phyloP scores from a whole-genome alignment of 2,888 invertebrate genomes.

The Rosalia funebris region DNA sequence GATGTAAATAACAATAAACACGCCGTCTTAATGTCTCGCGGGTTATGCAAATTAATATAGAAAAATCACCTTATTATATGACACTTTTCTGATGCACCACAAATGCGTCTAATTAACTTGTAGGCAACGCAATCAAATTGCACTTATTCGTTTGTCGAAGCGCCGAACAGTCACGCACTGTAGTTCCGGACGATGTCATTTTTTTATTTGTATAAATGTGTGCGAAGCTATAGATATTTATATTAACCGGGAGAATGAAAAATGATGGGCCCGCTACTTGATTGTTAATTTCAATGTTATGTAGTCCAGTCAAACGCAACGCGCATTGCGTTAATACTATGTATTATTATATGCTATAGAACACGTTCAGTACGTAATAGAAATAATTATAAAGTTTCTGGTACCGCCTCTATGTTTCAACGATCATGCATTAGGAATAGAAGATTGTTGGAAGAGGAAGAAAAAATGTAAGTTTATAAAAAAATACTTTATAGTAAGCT shows the following conservation, averaged over 20 bases:
- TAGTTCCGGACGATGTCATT: constrained; percentile 25
- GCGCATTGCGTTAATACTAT: neutral
- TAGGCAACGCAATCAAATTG: constrained; percentile 15
- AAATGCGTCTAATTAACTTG: constrained; percentile 1
- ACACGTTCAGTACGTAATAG: neutral
- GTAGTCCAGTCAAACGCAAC: neutral
- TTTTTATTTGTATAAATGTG: constrained; percentile 28
- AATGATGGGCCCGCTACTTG: constrained; percentile 14
- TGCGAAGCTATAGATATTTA: constrained; percentile 3
- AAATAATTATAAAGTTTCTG: neutral
- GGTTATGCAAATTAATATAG: no score
- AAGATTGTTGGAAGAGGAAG: no score
- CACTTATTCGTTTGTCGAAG: constrained; percentile 21
- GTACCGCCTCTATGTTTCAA: neutral
- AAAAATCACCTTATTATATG: no score
- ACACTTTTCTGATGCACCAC: neutral
- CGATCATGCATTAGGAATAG: no score
- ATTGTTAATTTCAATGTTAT: constrained; percentile 12
- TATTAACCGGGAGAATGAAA: constrained; percentile 12
- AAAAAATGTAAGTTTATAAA: no score
- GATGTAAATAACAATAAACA: no score
- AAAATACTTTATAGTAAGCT: no score
- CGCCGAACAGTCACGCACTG: constrained; percentile 17
- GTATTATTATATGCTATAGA: neutral
- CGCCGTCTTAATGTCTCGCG: no score